Evolutionary conservation across 2,888 invertebrate genomes (phyloP).

Genomic region (Agrochola circellaris): DNA sequence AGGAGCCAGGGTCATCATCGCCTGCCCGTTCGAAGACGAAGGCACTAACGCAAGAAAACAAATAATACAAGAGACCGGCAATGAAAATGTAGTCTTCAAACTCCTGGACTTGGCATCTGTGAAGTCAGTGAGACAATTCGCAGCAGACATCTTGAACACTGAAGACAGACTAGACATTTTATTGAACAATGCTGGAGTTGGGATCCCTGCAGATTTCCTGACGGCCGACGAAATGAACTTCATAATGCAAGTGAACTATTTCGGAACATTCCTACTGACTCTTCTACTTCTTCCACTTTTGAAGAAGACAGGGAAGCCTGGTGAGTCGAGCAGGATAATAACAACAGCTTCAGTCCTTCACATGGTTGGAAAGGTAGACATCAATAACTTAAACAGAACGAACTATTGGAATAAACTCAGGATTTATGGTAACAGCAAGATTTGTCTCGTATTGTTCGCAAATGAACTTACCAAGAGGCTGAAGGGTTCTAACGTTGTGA

Average conservation of each 20-base stretch:
- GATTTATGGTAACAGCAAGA: conserved; percentile 83
- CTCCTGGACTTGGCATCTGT: conserved; percentile 93
- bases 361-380: conserved; percentile 41
- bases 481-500: conserved; percentile 92
- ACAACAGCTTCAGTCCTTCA: conserved; percentile 90
- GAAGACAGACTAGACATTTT: conserved; percentile 94
- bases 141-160: conserved; percentile 92
- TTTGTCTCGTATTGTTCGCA: conserved; percentile 92
- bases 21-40: conserved; percentile 79
- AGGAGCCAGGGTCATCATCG: conserved; percentile 80
- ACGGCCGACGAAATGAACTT: conserved; percentile 95
- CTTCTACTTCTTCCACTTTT: conserved; percentile 72
- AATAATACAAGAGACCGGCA: conserved; percentile 91
- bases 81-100: conserved; percentile 92
- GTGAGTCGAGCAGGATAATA: conserved; percentile 74
- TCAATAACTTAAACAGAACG: conserved; percentile 63
- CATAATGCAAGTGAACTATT: conserved; percentile 97
- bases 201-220: conserved; percentile 78
- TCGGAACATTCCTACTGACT: conserved; percentile 94
- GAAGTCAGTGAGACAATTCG: conserved; percentile 94
- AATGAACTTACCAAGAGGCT: conserved; percentile 93
- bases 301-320: conserved; percentile 74
- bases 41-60: conserved; percentile 85
- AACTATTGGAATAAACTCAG: conserved; percentile 43
- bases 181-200: conserved; percentile 96